Conservation (phyloP, 2,888 invertebrate species). For the Dryobotodes eremita region DNA sequence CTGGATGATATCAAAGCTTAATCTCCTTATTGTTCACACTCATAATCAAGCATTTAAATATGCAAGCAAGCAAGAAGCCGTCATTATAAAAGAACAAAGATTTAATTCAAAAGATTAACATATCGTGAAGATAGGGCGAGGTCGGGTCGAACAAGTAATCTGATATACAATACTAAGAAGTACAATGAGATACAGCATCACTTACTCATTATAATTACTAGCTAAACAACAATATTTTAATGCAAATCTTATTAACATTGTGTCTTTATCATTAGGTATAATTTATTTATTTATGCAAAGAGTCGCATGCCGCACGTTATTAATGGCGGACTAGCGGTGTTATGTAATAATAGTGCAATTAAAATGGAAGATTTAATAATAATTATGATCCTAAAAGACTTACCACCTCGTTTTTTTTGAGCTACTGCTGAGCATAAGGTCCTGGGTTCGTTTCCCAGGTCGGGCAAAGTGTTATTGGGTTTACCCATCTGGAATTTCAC, state of each 20-base stretch:
- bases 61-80: background rate
- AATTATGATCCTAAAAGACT: background rate
- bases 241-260: constrained; percentile 26
- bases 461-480: background rate
- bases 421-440: background rate
- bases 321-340: background rate
- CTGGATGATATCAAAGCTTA: background rate
- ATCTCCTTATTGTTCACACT: constrained; percentile 25
- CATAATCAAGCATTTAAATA: constrained; percentile 16
- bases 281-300: constrained; percentile 23
- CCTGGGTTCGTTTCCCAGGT: background rate
- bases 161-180: constrained; percentile 28
- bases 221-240: constrained; percentile 4
- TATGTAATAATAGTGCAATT: constrained; percentile 18
- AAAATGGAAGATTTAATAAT: constrained; percentile 9
- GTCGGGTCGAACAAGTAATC: constrained; percentile 42
- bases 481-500: background rate
- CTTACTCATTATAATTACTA: constrained; percentile 23
- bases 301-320: constrained; percentile 50
- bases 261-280: constrained; percentile 1
- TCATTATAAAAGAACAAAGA: constrained; percentile 46
- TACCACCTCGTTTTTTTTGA: background rate
- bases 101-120: constrained; percentile 37
- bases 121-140: constrained; percentile 26
- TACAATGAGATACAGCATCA: constrained; percentile 45